phyloP scores from a whole-genome alignment of 2,888 invertebrate genomes.

The Zhengitettix transpicula region DNA sequence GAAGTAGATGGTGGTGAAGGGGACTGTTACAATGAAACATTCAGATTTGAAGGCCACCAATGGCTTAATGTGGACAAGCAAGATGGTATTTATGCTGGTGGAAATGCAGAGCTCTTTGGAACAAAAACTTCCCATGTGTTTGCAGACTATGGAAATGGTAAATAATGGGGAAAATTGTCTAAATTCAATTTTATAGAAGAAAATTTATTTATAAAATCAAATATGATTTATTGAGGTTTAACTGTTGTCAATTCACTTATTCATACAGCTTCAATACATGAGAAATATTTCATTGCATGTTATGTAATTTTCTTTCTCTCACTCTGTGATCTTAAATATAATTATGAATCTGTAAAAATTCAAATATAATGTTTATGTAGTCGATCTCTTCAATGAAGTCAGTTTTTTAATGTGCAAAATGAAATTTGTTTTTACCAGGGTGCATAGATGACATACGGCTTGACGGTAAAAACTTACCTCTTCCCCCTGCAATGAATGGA shows the following conservation, averaged over 20 bases:
- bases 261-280: no score
- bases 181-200: no score
- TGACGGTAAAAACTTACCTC: slow-evolving; percentile 35
- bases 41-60: slow-evolving; percentile 28
- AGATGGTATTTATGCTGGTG: slow-evolving; percentile 32
- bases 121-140: slow-evolving; percentile 29
- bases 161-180: no score
- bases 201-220: no score
- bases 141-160: slow-evolving; percentile 28
- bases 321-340: background rate
- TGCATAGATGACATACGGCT: slow-evolving; percentile 39
- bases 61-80: slow-evolving; percentile 30
- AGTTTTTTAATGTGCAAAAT: background rate
- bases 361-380: no score
- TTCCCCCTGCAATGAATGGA: slow-evolving; percentile 29
- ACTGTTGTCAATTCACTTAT: no score
- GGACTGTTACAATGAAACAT: slow-evolving; percentile 29
- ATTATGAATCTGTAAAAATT: background rate
- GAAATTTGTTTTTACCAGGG: slow-evolving; percentile 19
- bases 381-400: no score
- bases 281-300: no score
- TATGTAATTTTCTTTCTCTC: no score
- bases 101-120: slow-evolving; percentile 31
- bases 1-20: slow-evolving; percentile 37
- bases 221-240: no score